Base-by-base conservation (phyloP, 1,140 invertebrate genomes). In the Drosophila kikkawai region DNA sequence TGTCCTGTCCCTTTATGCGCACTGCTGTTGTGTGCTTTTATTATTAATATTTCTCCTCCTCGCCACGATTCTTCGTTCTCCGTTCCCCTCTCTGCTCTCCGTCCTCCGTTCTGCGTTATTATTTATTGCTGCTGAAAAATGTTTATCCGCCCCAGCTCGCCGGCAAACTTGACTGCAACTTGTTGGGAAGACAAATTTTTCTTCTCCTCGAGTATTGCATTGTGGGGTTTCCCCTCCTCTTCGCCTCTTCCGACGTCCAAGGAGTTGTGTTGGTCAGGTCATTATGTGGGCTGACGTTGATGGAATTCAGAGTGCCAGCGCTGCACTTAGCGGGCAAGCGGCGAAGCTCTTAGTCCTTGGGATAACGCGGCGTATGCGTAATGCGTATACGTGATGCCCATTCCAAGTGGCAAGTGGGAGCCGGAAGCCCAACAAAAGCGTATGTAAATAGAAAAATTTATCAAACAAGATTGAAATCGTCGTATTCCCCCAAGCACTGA, bases 61-160 rank as follows among this genome's bases (percentile, higher is more conserved):
- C 22, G 22, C 45, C 45, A 37, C 63, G 17, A 26, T 8, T 57
- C 22, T 26, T 29, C 50, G 36, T 69, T 32, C 71, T 58, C 17
- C 4, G 12, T 37, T 8, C 32, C 7, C 32, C 34, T 11, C n/a
- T 6, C 11, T 4, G 2, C 73, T 58, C 75, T 12, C 11, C 47
- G n/a, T 34, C 50, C 58, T 17, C 29, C 65, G 37, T 78, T 45
- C 78, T 63, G 44, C 63, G 75, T 81, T 82, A 91, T 90, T 90
- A 90, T 90, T 90, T 90, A 91, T 90, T 90, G 85, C 85, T 82
- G 79, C 75, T 90, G 86, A 88, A 88, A 88, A 88, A 88, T 86
- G 86, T 90, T 88, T 88, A 82, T 76, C 85, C 84, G 65, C 84
- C 84, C 81, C 83, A 88, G 75, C 80, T 83, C 76, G 80, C 75